Base-by-base conservation (phyloP, 2,797 vertebrate species). In the Epinephelus awoara region DNA sequence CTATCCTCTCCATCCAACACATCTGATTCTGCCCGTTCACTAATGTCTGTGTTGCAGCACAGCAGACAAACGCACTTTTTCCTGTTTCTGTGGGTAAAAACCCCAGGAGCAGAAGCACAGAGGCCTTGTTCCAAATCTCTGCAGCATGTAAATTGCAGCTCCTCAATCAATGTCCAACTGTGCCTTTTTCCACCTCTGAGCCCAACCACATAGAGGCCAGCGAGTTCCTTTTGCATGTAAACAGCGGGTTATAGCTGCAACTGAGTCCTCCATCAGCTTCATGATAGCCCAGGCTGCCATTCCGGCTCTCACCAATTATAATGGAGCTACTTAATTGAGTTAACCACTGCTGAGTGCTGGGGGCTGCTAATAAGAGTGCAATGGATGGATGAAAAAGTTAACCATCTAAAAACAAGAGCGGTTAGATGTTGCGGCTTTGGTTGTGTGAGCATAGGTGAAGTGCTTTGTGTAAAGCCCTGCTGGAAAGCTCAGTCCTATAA, bases 81-180 rank as follows among this genome's bases (percentile, higher is more conserved):
- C 46, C 29, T 47, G 38, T 75, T 71, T 75, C 69, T 55, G 38
- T 50, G 67, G 44, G 54, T 23, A 67, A 79, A 80, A 83, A 12
- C 54, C 51, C 57, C 42, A 67, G 13, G 18, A 84, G 73, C 49
- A 59, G 52, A 85, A 66, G 65, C 84, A 83, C 51, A 80, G 38
- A 80, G 40, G 77, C 49, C 52, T 29, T 73, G 66, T 73, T 83
- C 74, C 63, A 75, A 63, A 75, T 83, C 75, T 85, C 80, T 83
- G 85, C 79, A 84, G 81, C 68, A 90, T 87, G 83, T 75, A 87
- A 88, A 90, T 83, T 79, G 82, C 70, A 80, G 77, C 49, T 84
- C 72, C 77, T 90, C 86, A 89, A 91, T 93, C 88, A 93, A 85
- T 83, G 81, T 88, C 89, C 74, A 69, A 64, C 89, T 84, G 80